Conservation (phyloP, 2,797 vertebrate species). For the Erpetoichthys calabaricus region DNA sequence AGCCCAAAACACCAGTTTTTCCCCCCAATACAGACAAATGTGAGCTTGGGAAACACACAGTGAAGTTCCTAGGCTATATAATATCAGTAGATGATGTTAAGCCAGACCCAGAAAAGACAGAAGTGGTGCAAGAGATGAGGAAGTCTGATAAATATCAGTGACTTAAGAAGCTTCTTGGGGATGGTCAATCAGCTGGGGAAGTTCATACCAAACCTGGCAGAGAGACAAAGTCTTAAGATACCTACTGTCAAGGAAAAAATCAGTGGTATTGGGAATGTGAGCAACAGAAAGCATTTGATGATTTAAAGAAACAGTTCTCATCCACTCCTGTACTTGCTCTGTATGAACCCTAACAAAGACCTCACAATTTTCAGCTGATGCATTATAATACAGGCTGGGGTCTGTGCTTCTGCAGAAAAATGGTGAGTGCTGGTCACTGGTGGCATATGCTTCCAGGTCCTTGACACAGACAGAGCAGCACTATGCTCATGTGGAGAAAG, state of each 20-base stretch:
- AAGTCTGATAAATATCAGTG: conserved; percentile 2
- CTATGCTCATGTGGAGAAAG: conserved; percentile 10
- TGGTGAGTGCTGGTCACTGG: neutral
- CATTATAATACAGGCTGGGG: neutral
- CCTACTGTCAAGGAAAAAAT: neutral
- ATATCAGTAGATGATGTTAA: neutral
- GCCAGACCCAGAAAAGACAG: neutral
- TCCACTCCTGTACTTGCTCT: too few species aligned
- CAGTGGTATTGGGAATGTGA: neutral
- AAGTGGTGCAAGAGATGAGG: conserved; percentile 1
- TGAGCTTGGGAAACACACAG: neutral
- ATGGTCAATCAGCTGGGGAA: conserved; percentile 7
- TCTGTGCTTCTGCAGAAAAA: neutral
- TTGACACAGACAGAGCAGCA: conserved; percentile 3
- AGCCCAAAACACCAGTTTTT: neutral
- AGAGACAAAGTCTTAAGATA: neutral
- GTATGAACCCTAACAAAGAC: neutral
- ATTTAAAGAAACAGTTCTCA: neutral
- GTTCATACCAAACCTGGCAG: neutral
- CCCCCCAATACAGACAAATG: neutral
- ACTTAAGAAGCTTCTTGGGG: conserved; percentile 4
- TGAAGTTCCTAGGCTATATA: neutral
- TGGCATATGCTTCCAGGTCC: conserved; percentile 6
- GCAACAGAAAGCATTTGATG: neutral
- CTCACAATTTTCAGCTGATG: neutral